Conservation (phyloP, 1,140 invertebrate genomes). For the Lanistes nyassanus region DNA sequence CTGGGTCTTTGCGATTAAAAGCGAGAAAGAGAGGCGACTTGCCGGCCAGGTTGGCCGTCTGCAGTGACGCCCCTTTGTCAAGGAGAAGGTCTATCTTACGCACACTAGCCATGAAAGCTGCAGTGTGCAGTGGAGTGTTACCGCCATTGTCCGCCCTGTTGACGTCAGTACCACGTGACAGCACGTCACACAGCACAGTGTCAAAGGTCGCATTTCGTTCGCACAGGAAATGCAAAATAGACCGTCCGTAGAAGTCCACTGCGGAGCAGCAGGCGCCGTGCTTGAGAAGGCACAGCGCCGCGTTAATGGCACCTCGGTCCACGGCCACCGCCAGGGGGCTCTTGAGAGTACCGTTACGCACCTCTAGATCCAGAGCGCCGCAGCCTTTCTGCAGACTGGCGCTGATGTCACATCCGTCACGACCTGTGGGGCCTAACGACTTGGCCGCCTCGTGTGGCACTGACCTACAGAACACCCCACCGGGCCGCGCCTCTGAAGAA, state of each 20-base stretch:
- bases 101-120: slow-evolving; percentile 66
- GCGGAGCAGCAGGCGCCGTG: slow-evolving; percentile 14
- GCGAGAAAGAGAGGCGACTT: slow-evolving; percentile 23
- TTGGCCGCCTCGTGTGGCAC: background rate
- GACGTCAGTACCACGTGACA: slow-evolving; percentile 73
- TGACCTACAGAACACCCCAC: background rate
- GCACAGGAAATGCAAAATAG: slow-evolving; percentile 20
- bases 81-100: slow-evolving; percentile 8
- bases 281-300: slow-evolving; percentile 12
- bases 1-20: slow-evolving; percentile 13
- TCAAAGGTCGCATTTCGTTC: slow-evolving; percentile 18
- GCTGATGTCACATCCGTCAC: background rate
- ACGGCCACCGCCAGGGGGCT: slow-evolving; percentile 19
- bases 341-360: slow-evolving; percentile 17
- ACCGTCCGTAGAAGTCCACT: slow-evolving; percentile 20
- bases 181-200: slow-evolving; percentile 17
- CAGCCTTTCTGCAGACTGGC: background rate
- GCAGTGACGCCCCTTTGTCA: background rate
- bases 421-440: background rate
- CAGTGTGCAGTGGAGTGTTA: slow-evolving; percentile 83
- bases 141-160: slow-evolving; percentile 83
- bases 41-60: background rate
- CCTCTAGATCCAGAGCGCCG: slow-evolving; percentile 10
- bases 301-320: slow-evolving; percentile 16
- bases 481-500: too few species aligned